Conservation (phyloP, 2,113 vertebrate species). For the Tamias sibiricus region DNA sequence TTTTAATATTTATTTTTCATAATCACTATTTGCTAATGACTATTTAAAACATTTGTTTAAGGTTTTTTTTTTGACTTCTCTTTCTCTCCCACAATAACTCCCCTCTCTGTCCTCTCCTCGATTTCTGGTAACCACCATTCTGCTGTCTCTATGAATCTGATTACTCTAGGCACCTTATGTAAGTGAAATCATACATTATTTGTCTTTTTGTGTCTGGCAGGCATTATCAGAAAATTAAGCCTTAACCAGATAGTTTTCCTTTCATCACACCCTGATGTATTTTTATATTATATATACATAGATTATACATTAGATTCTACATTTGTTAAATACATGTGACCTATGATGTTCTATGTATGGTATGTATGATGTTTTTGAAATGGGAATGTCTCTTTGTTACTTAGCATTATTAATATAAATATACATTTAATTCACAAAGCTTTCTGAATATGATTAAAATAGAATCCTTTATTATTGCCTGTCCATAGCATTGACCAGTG, state of each 20-base stretch:
- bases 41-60: conserved; percentile 7
- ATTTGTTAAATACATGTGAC: neutral
- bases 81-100: neutral
- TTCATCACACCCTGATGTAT: neutral
- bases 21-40: conserved; percentile 27
- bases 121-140: too few relatives aligned
- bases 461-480: neutral
- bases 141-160: too few relatives aligned
- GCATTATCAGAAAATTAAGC: conserved; percentile 5
- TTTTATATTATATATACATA: neutral
- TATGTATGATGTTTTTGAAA: conserved; percentile 18
- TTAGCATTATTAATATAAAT: conserved; percentile 29
- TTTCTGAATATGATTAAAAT: conserved; percentile 24
- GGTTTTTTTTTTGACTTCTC: conserved; percentile 25
- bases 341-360: neutral
- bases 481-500: neutral
- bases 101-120: too few relatives aligned
- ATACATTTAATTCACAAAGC: neutral
- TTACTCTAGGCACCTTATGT: too few relatives aligned
- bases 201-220: too few relatives aligned
- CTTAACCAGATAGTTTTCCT: conserved; percentile 12
- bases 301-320: neutral
- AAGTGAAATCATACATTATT: too few relatives aligned
- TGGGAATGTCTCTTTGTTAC: conserved; percentile 13
- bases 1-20: conserved; percentile 50